phyloP scores from a whole-genome alignment of 1,140 invertebrate species.

The Drosophila varians region DNA sequence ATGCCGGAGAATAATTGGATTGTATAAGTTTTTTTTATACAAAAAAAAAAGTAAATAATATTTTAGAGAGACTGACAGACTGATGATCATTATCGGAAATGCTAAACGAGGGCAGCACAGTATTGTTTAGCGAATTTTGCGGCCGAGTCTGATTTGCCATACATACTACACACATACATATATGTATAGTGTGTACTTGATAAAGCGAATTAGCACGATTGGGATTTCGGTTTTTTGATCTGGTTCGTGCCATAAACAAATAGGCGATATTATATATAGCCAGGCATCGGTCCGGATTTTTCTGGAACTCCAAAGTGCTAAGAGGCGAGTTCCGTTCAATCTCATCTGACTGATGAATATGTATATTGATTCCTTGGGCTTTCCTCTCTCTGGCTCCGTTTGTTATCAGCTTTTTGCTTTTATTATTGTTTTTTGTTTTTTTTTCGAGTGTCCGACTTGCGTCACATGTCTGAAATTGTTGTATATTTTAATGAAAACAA shows the following conservation, averaged over 20 bases:
- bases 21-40: conserved; percentile 9
- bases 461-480: conserved; percentile 43
- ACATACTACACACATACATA: not conserved
- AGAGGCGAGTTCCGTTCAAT: conserved; percentile 11
- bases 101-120: conserved; percentile 59
- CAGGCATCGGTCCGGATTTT: conserved; percentile 16
- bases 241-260: conserved; percentile 41
- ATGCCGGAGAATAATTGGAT: conserved; percentile 16
- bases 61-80: not conserved
- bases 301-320: conserved; percentile 25
- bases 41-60: conserved; percentile 6
- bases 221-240: conserved; percentile 1
- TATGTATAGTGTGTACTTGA: conserved; percentile 42
- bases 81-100: conserved; percentile 1
- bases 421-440: not conserved
- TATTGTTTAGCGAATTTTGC: conserved; percentile 56
- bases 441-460: conserved; percentile 28
- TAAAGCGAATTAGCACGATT: conserved; percentile 55
- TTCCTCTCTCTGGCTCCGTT: conserved; percentile 23
- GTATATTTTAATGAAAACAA: conserved; percentile 50
- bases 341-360: conserved; percentile 13
- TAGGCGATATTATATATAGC: conserved; percentile 27
- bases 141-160: conserved; percentile 10
- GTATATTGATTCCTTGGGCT: conserved; percentile 21
- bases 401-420: conserved; percentile 21